Evolutionary conservation across 2,113 vertebrate species (phyloP), one percentile per base, ranked within the genome.

Genomic region (Alouatta palliata): DNA sequence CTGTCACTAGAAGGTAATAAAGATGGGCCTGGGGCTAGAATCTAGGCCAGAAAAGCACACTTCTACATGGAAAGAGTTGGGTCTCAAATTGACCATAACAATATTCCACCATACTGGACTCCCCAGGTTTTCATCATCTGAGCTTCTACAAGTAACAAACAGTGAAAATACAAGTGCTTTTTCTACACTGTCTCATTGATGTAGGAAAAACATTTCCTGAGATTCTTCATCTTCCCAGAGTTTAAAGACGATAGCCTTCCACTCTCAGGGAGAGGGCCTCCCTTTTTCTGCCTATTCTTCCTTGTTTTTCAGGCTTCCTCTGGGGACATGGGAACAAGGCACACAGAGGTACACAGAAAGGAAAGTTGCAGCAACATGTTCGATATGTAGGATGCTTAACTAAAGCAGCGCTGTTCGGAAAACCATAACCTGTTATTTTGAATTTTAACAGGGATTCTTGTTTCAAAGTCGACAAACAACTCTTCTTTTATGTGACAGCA

Each of bases 31-130:
- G 10, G 11, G 43, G 8, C 27, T 47, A 30, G 43, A 7, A 11
- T 52, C 35, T 12, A 8, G 20, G 32, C 20, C 77, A 32, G 35
- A 70, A 45, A 0, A 30, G 43, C 10, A 1, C 2, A 1, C 27
- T 21, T 88, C 1, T 40, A 6, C 1, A n/a, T 0, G 2, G 30
- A 49, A 8, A 21, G 61, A 56, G 30, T 0, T 49, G 37, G 40
- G 32, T 5, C n/a, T 77, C 16, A 23, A 20, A 37, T 3, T 10
- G 32, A 49, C 0, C 7, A 11, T 2, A 23, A 40, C 2, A 1
- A 32, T 5, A 45, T 2, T 81, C 40, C 5, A 12, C 17, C 16
- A 9, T 14, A 37, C 0, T 14, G 17, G 1, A 5, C 20, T 32
- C 23, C 14, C 58, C 3, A 32, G 0, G 5, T 6, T 19, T 79